phyloP scores from a whole-genome alignment of 2,888 invertebrate species.

The Byasa hedistus region DNA sequence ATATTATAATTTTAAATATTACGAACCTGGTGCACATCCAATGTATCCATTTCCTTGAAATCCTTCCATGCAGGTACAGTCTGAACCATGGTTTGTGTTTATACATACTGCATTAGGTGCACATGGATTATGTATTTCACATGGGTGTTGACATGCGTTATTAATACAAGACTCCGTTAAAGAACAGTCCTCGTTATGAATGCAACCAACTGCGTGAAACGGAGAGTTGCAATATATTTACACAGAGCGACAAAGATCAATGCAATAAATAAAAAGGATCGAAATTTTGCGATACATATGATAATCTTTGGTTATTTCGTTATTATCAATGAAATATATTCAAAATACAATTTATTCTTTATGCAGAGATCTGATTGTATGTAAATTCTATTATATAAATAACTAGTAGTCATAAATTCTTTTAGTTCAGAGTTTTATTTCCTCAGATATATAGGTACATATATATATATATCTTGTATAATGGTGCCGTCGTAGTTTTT shows the following conservation, averaged over 20 bases:
- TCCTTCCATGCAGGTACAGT: conserved; percentile 91
- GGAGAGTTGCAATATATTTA: conserved; percentile 43
- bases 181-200: conserved; percentile 91
- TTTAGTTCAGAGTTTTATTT: no score
- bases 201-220: conserved; percentile 88
- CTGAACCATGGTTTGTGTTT: conserved; percentile 92
- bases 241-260: not conserved
- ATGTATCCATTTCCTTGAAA: conserved; percentile 93
- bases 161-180: conserved; percentile 92
- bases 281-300: not conserved
- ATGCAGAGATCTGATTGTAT: not conserved
- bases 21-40: conserved; percentile 88
- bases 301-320: not conserved
- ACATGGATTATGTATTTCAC: conserved; percentile 91
- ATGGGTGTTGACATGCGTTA: conserved; percentile 91
- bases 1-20: not conserved
- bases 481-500: no score
- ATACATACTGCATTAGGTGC: conserved; percentile 90
- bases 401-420: no score
- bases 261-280: not conserved
- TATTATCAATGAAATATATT: not conserved
- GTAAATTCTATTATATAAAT: not conserved
- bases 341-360: not conserved
- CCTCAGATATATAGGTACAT: no score
- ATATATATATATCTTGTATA: no score